Evolutionary conservation across 1,140 invertebrate species (phyloP).

Genomic region (Drosophila repleta): DNA sequence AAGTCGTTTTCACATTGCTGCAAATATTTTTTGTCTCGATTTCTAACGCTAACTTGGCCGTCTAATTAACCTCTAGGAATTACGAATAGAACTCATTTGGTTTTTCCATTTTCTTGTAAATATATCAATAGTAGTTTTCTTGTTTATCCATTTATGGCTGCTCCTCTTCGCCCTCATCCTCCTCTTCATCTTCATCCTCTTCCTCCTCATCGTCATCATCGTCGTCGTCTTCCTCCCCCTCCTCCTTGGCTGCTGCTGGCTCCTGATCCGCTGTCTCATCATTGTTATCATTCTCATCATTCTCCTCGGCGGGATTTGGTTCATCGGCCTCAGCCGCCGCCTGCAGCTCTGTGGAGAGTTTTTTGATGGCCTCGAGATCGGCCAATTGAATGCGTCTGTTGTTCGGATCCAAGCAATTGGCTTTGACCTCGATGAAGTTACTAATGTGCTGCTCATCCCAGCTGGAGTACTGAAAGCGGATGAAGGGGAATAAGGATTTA

Average conservation of each 20-base stretch:
- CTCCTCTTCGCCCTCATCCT: slow-evolving; percentile 21
- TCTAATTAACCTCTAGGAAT: slow-evolving; percentile 20
- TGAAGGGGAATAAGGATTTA: background rate
- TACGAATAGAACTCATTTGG: slow-evolving; percentile 17
- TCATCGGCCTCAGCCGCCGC: slow-evolving; percentile 5
- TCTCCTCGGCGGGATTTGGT: slow-evolving; percentile 9
- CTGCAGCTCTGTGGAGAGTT: slow-evolving; percentile 53
- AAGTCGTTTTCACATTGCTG: slow-evolving; percentile 51
- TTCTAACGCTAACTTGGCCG: slow-evolving; percentile 45
- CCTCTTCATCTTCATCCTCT: background rate
- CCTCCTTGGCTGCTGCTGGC: slow-evolving; percentile 13
- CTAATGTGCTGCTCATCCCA: slow-evolving; percentile 75
- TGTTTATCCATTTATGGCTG: slow-evolving; percentile 13
- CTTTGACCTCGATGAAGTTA: slow-evolving; percentile 72
- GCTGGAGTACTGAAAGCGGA: slow-evolving; percentile 72
- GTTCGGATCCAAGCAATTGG: slow-evolving; percentile 74
- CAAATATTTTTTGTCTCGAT: slow-evolving; percentile 31
- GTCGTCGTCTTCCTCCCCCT: slow-evolving; percentile 2
- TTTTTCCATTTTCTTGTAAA: too few relatives aligned
- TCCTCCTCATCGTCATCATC: slow-evolving; percentile 10
- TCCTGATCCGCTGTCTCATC: slow-evolving; percentile 25
- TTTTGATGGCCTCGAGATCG: slow-evolving; percentile 57
- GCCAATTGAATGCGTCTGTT: slow-evolving; percentile 70
- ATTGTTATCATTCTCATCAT: slow-evolving; percentile 46
- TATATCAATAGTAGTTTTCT: slow-evolving; percentile 9